Base-by-base conservation (phyloP, 2,113 vertebrate species). In the Brachyhypopomus occidentalis region DNA sequence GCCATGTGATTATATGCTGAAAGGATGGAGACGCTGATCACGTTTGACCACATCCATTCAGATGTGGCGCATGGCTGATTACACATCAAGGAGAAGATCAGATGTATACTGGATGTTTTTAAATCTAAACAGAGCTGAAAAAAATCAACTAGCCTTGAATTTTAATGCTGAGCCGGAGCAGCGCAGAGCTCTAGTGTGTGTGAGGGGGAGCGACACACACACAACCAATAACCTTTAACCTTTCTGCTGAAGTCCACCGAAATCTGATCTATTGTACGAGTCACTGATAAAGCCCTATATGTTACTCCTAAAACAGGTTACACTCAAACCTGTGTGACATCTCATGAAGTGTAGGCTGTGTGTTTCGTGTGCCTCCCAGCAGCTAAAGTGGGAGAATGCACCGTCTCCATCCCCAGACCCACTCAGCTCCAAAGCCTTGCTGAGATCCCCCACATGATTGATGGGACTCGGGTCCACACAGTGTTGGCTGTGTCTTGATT, bases 401-500 rank as follows among this genome's bases (percentile, higher is more conserved):
- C 34, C 55, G 59, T 36, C 14, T 19, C 17, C 20, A 56, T 82
- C 56, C 67, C 16, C n/a, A 78, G 70, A 27, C 48, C 25, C 75
- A 69, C 12, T 20, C 75, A 41, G 55, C 27, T n/a, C 5, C 60
- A n/a, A 48, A 64, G 72, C 20, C 38, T 69, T 36, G 79, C 56
- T 48, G 20, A 36, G 19, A 83, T 66, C 72, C 62, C 66, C 58
- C 12, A 19, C 52, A 67, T 85, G 80, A 85, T 83, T 34, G 79
- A 83, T 66, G 69, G 41, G 36, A 63, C 22, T 36, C 27, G 67
- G 75, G 63, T 77, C 48, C 67, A 56, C 48, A 27, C 74, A 72
- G 75, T n/a, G 64, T 67, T 77, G 17, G 52, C 79, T 67, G 41
- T 27, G 52, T 80, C 75, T 80, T 85, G 77, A 83, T 85, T 82